phyloP scores from a whole-genome alignment of 2,888 invertebrate genomes.

The Agrotis exclamationis region DNA sequence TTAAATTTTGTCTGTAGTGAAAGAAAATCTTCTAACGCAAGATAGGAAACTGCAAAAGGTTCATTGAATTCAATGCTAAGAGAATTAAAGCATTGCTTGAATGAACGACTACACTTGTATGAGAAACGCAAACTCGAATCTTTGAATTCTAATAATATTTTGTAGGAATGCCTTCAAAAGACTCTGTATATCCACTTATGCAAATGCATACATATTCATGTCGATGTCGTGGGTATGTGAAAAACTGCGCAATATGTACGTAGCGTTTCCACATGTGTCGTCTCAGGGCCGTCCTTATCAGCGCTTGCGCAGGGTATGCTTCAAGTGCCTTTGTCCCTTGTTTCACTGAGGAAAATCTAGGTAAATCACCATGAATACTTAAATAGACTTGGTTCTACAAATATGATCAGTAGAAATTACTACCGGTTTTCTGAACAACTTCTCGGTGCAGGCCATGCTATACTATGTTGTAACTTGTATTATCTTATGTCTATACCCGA shows the following conservation, averaged over 20 bases:
- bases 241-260: slow-evolving; percentile 55
- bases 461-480: neutral
- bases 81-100: neutral
- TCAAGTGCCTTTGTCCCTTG: slow-evolving; percentile 54
- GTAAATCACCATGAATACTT: slow-evolving; percentile 37
- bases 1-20: neutral
- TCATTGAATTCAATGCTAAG: neutral
- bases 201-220: slow-evolving; percentile 37
- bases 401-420: slow-evolving; percentile 17
- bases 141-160: slow-evolving; percentile 13
- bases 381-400: slow-evolving; percentile 24
- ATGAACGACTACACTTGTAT: neutral
- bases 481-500: neutral
- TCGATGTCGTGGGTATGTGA: slow-evolving; percentile 30
- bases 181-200: slow-evolving; percentile 29
- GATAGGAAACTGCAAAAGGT: neutral
- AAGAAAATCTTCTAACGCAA: neutral
- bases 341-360: slow-evolving; percentile 45
- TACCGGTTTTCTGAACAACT: neutral
- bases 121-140: neutral
- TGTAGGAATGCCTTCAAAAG: neutral
- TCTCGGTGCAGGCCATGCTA: neutral
- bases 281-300: slow-evolving; percentile 57
- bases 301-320: slow-evolving; percentile 19
- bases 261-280: slow-evolving; percentile 30